These are phyloP conservation scores for Lasioglossum morio DNA, from an alignment of 2,888 invertebrate genomes.

Conservation along the genomic window DNA sequence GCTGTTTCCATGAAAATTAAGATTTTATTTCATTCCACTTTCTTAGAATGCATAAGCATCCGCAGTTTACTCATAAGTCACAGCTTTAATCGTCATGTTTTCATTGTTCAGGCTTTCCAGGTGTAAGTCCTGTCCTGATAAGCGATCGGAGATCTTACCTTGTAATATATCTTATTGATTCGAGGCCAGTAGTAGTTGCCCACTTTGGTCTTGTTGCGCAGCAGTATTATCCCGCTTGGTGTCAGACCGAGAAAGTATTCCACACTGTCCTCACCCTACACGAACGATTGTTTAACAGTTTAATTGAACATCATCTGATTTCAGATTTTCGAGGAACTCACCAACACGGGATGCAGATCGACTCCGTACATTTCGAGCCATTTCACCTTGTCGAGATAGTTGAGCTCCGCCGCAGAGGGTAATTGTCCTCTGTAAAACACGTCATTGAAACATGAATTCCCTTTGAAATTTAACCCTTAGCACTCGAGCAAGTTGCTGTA, in stretches of 20 bases:
- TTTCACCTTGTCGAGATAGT: constrained; percentile 98
- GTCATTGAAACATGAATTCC: neutral
- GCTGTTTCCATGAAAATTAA: too few relatives aligned
- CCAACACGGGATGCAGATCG: constrained; percentile 97
- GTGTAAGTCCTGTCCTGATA: too few relatives aligned
- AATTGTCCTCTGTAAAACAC: constrained; percentile 90
- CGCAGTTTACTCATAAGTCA: too few relatives aligned
- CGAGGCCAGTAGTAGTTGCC: constrained; percentile 99
- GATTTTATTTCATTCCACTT: too few relatives aligned
- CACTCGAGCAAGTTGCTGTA: too few relatives aligned
- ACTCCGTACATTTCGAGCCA: constrained; percentile 99
- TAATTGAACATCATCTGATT: neutral
- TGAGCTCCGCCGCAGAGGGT: constrained; percentile 96
- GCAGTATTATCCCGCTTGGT: constrained; percentile 97
- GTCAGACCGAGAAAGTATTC: constrained; percentile 98
- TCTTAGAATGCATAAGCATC: too few relatives aligned
- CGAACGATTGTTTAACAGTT: constrained; percentile 54
- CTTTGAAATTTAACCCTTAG: too few relatives aligned
- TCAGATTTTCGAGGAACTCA: constrained; percentile 85
- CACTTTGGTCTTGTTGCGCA: constrained; percentile 97
- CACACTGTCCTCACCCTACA: constrained; percentile 97
- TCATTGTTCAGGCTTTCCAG: too few relatives aligned
- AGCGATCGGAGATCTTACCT: constrained; percentile 83
- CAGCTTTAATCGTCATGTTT: too few relatives aligned
- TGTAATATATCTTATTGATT: constrained; percentile 98